Base-by-base conservation (phyloP, 1,140 invertebrate genomes). In the Archivesica marissinica region DNA sequence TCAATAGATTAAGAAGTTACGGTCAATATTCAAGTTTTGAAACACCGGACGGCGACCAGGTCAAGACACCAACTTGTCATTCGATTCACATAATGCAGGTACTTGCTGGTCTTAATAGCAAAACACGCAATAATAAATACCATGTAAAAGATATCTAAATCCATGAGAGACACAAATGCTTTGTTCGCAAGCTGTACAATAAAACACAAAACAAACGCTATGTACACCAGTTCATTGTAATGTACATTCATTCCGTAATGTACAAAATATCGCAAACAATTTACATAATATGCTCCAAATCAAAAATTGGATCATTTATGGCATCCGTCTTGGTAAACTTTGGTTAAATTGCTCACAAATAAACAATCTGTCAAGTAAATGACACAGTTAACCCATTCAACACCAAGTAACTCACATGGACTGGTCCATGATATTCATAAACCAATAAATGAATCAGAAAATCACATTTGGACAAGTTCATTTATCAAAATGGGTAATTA, bases 61-160 rank as follows among this genome's bases (percentile, higher is more conserved):
- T n/a, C n/a, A n/a, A n/a, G n/a, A n/a, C n/a, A n/a, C n/a, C n/a
- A n/a, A n/a, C n/a, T n/a, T n/a, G n/a, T n/a, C n/a, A n/a, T n/a
- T n/a, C n/a, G n/a, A n/a, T n/a, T n/a, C n/a, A n/a, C n/a, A n/a
- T n/a, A n/a, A 28, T 28, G 33, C 2, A 59, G 9, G 1, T 59
- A 59, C 25, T 59, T 4, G 13, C 54, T 28, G 25, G 2, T 6
- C 54, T 59, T 59, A 28, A 59, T 28, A 28, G 23, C 33, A 9
- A 28, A 59, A 59, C 33, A 28, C 3, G n/a, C 66, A 44, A 70
- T 52, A 72, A 72, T 72, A 72, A 72, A 72, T 72, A 72, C 23
- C 2, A 33, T 72, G 39, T 68, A 47, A 50, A 72, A 33, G 68
- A 72, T 52, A 72, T 72, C 68, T 72, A 72, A 50, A 72, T 72